Base-by-base conservation (phyloP, 2,888 invertebrate species). In the Athetis lepigone region DNA sequence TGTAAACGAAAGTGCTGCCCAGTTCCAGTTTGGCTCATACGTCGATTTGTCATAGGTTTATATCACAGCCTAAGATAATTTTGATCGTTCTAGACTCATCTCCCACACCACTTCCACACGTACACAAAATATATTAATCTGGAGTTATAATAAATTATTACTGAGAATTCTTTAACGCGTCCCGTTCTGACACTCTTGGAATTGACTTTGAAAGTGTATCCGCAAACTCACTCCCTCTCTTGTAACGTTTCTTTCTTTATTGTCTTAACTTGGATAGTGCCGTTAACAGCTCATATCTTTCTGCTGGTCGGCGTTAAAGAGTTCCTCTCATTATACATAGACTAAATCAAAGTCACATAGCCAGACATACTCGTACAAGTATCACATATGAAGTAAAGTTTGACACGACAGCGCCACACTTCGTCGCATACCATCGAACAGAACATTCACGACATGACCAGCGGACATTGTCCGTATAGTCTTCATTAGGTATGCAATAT, bases 51-150 rank as follows among this genome's bases (percentile, higher is more conserved):
- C 72, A 70, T 64, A 61, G 70, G 50, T 50, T 66, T 62, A 51
- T 70, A 83, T 83, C 83, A 83, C 83, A 84, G 83, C 70, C 80
- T 70, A 61, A 68, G 46, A 71, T 64, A 49, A 67, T 66, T 57
- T 66, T 51, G 58, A 50, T 78, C 64, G 69, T 57, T 72, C 59
- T 61, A 65, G 56, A 70, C 60, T 50, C 51, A 36, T 50, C 50
- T 29, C 29, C 29, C 29, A 29, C 4, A 25, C 18, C 51, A 27
- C 55, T 55, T 51, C 37, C 74, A 54, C 40, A 37, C 55, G 56
- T 79, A 81, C 79, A 77, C 72, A 79, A 81, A 79, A 78, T 78
- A 78, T 74, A 78, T 80, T 76, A 72, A 72, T 75, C 52, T 70
- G 66, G 40, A 56, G 33, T 43, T 49, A 62, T 47, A 65, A 39